These are phyloP conservation scores for Apis laboriosa DNA, from an alignment of 1,140 invertebrate species.

Conservation along the genomic window DNA sequence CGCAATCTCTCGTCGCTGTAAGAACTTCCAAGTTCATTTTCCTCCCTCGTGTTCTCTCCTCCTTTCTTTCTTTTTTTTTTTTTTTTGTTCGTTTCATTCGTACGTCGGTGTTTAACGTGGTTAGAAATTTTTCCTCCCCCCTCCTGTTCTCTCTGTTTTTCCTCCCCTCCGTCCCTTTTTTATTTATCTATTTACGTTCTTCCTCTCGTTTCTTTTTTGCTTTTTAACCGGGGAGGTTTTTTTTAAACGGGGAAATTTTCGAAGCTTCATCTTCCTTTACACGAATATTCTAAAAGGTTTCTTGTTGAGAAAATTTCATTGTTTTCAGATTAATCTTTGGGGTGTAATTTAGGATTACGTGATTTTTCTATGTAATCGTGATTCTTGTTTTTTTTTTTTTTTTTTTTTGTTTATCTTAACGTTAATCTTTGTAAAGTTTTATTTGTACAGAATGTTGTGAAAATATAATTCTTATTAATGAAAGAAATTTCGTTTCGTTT, in stretches of 20 bases:
- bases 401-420: background rate
- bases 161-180: too few relatives aligned
- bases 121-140: conserved; percentile 7
- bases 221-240: background rate
- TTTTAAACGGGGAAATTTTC: background rate
- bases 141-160: background rate
- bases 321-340: background rate
- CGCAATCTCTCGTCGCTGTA: background rate
- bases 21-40: conserved; percentile 19
- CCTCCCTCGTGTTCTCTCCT: background rate
- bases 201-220: too few relatives aligned
- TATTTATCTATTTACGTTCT: too few relatives aligned
- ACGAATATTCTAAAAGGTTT: background rate
- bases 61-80: background rate
- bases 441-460: background rate
- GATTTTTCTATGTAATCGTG: conserved; percentile 3
- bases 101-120: background rate
- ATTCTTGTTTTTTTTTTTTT: background rate
- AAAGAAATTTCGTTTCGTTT: too few relatives aligned
- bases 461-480: too few relatives aligned
- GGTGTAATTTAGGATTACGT: background rate
- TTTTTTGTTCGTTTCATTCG: background rate
- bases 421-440: conserved; percentile 1
- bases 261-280: background rate
- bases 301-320: conserved; percentile 12